Percentiles rank a stretch among this genome's conserved stretches.
Evolutionary conservation across 1,140 invertebrate species (phyloP).

Genomic region (Drosophila tropicalis): DNA sequence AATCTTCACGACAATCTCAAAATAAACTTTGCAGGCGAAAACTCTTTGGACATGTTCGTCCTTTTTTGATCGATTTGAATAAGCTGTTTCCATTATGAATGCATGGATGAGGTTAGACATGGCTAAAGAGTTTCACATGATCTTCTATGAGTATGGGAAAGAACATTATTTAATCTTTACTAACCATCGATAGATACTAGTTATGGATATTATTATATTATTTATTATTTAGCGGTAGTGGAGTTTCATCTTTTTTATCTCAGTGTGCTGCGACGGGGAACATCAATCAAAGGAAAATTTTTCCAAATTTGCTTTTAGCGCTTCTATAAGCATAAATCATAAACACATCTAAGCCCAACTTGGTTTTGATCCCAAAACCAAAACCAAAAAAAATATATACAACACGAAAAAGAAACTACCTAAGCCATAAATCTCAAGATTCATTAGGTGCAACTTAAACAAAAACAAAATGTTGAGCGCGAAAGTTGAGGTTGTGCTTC

Average conservation of each 20-base stretch:
- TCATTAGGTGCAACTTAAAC: conserved; percentile 70
- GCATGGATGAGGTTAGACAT: too few relatives aligned
- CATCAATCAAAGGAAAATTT: conserved; percentile 68
- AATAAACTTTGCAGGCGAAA: too few relatives aligned
- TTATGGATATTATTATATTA: not conserved
- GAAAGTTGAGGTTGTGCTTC: conserved; percentile 33
- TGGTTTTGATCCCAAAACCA: conserved; percentile 62
- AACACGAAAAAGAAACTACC: conserved; percentile 8
- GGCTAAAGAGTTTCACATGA: too few relatives aligned
- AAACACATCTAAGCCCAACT: conserved; percentile 44
- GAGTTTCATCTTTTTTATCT: conserved; percentile 10
- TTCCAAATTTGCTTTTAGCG: conserved; percentile 57
- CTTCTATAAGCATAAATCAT: conserved; percentile 65
- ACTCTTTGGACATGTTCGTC: too few relatives aligned
- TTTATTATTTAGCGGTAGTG: not conserved
- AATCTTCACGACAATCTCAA: too few relatives aligned
- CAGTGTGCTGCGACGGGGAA: conserved; percentile 16
- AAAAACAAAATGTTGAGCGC: conserved; percentile 41
- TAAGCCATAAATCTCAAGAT: conserved; percentile 70
- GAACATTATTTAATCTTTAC: too few relatives aligned
- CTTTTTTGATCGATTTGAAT: too few relatives aligned
- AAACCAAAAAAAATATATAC: conserved; percentile 10
- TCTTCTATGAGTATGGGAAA: too few relatives aligned
- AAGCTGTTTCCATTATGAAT: too few relatives aligned
- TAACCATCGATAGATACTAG: not conserved